Base-by-base conservation (phyloP, 2,113 vertebrate species). In the Centropristis striata region DNA sequence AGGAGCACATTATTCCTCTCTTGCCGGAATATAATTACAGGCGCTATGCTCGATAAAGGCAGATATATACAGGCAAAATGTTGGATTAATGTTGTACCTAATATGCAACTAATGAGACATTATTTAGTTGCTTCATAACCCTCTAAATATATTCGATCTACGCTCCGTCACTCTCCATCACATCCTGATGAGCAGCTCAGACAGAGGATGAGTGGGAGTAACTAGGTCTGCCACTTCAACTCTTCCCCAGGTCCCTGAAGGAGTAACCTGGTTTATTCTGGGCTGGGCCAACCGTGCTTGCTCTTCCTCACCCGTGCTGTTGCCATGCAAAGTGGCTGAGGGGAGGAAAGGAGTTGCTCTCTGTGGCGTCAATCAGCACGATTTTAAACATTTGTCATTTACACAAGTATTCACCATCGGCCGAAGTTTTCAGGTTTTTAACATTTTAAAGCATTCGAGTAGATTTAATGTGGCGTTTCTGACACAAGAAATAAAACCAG, bases 231-330 rank as follows among this genome's bases (percentile, higher is more conserved):
- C 81, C 91, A 86, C 88, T 80, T 89, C 80, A 47, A 76, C 79
- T 81, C 81, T 71, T 76, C 80, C 60, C 46, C 69, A 18, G 58
- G 71, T 94, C 89, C 92, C 91, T 53, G 67, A 88, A 90, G 90
- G 64, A 82, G 74, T 90, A 92, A 92, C 92, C 92, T 93, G 92
- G 85, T 92, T 92, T 92, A 89, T 90, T 88, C 81, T 86, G 69
- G 83, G 88, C 84, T 60, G 71, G 83, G 75, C 76, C 88, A 78
- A 65, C 55, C 46, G 3, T 55, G 71, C 71, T 81, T 55, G 71
- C 71, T 81, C 70, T 13, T 78, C 82, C 50, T 88, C 79, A 75
- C 78, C 76, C 80, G 0, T 10, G 28, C 86, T 91, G 89, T 89
- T 92, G 88, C 90, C 83, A 87, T 87, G 92, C 88, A 51, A 74